A percentile compares a stretch with the other conserved stretches of the same genome.
Evolutionary conservation across 2,888 invertebrate genomes (phyloP).

Genomic region (Agrochola macilenta): DNA sequence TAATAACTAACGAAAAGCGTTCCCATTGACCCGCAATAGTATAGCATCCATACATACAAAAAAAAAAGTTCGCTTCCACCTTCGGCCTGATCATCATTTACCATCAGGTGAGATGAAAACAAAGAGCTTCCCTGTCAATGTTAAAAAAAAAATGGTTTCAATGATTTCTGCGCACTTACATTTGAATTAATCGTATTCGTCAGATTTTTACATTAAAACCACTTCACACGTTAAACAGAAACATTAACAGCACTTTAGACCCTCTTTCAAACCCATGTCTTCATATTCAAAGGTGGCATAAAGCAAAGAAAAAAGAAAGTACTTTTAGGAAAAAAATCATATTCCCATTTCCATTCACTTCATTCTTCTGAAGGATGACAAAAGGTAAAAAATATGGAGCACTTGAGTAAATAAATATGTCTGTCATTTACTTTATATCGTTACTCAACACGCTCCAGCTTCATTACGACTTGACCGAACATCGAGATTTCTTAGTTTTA

Average conservation of each 20-base stretch:
- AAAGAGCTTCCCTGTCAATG: accelerated
- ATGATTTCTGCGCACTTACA: neutral
- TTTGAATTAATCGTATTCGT: neutral
- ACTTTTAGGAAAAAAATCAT: constrained; percentile 10
- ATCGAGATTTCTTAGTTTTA: too few relatives aligned
- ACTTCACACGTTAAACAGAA: constrained; percentile 3
- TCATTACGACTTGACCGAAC: too few relatives aligned
- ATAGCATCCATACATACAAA: too few relatives aligned
- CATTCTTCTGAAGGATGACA: constrained; percentile 7
- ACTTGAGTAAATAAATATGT: constrained; percentile 19
- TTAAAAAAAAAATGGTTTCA: neutral
- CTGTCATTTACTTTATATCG: constrained; percentile 4
- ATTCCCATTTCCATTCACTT: constrained; percentile 18
- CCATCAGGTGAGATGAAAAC: neutral
- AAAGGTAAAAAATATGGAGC: constrained; percentile 19
- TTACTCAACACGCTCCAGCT: too few relatives aligned
- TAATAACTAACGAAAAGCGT: too few relatives aligned
- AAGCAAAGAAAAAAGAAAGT: constrained; percentile 23
- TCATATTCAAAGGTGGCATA: constrained; percentile 1
- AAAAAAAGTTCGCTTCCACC: neutral
- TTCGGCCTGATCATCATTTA: neutral
- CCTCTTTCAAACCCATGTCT: neutral
- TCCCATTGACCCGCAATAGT: too few relatives aligned
- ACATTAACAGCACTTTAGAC: neutral
- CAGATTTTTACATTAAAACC: neutral